phyloP scores from a whole-genome alignment of 2,888 invertebrate species.

The Iselma pallidipennis region DNA sequence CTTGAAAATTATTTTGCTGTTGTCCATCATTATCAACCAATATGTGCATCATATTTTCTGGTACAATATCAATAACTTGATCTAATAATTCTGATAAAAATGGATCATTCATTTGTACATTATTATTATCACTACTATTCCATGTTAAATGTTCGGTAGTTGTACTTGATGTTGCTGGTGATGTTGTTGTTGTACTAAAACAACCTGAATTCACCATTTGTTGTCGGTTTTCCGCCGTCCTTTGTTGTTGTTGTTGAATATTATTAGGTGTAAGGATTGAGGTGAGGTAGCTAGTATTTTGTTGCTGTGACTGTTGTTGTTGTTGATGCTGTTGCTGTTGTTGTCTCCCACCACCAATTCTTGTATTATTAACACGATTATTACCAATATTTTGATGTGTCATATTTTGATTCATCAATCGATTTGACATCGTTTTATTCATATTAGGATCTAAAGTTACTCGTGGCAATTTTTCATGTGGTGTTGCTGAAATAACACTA shows the following conservation, averaged over 20 bases:
- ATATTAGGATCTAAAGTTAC: slow-evolving; percentile 38
- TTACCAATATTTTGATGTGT: slow-evolving; percentile 18
- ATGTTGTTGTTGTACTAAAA: slow-evolving; percentile 41
- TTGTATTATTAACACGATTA: neutral
- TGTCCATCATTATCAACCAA: slow-evolving; percentile 47
- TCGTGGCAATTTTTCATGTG: slow-evolving; percentile 69
- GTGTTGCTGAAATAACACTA: slow-evolving; percentile 68
- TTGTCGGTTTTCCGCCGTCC: slow-evolving; percentile 31
- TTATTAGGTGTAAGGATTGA: slow-evolving; percentile 50
- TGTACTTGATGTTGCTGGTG: slow-evolving; percentile 46
- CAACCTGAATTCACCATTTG: slow-evolving; percentile 38
- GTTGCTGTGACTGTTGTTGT: slow-evolving; percentile 32
- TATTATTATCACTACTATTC: slow-evolving; percentile 45
- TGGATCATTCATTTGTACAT: slow-evolving; percentile 63
- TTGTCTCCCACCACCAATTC: slow-evolving; percentile 12
- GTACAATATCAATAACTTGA: slow-evolving; percentile 48
- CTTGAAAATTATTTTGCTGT: slow-evolving; percentile 35
- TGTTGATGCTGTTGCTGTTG: slow-evolving; percentile 31
- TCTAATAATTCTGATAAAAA: slow-evolving; percentile 83
- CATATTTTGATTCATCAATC: slow-evolving; percentile 30
- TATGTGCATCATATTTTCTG: slow-evolving; percentile 52
- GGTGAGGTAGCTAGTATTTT: slow-evolving; percentile 52
- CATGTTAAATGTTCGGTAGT: slow-evolving; percentile 49
- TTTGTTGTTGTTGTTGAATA: slow-evolving; percentile 34
- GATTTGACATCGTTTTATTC: slow-evolving; percentile 41